Base-by-base conservation (phyloP, 2,797 vertebrate species). In the Muscicapa comitata region DNA sequence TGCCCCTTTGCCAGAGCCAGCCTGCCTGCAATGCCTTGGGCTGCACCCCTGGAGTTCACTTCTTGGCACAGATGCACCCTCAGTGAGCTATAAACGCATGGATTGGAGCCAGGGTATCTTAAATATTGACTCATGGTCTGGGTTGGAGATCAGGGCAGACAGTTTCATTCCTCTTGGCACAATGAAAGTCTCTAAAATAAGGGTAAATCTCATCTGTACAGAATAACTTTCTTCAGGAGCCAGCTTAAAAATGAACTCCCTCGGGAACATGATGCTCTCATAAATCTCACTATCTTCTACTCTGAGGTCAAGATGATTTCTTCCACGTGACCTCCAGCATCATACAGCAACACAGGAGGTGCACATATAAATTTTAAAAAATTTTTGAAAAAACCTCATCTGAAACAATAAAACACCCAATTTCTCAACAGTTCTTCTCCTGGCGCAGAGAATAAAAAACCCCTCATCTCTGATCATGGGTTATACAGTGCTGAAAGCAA, bases 91-190 rank as follows among this genome's bases (percentile, higher is more conserved):
- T 86, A 93, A 95, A 28, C 29, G 2, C 13, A 0, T 59, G 92
- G 91, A 58, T 0, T 37, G 29, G 58, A 71, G 93, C 94, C 88
- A 91, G 87, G 51, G 91, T 93, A 88, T 97, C 94, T 95, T 95
- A 94, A 95, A 96, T 92, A 95, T 92, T 95, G 95, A 93, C 94
- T 97, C 91, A 91, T 48, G 92, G 77, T 95, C 94, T 93, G 89
- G 58, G 85, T 94, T 96, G 93, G 87, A 93, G 73, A 95, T 93
- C 91, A 78, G 91, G 93, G 71, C 88, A 94, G 92, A 95, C 88
- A 92, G 81, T 85, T 95, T 96, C 93, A 92, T 75, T 96, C 89
- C 59, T 95, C 79, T 94, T 96, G 94, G 95, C 94, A 88, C 87
- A 86, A 28, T 67, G 70, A 81, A 94, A 93, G 87, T 67, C 82